Conservation (phyloP, 2,888 invertebrate species). For the Diarsia brunnea region DNA sequence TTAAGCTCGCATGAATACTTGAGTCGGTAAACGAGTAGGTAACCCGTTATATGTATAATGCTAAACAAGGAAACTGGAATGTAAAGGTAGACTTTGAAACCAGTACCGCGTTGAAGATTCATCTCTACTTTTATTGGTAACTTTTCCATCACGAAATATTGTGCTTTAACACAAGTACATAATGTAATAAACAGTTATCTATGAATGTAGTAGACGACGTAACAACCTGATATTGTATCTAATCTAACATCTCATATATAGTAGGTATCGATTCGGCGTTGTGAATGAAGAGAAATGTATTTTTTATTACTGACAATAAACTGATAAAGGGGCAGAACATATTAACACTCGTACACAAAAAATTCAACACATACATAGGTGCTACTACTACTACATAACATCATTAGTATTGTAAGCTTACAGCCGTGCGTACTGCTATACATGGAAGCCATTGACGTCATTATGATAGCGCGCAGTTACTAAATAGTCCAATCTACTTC, state of each 20-base stretch:
- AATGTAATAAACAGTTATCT: neutral
- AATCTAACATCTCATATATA: slow-evolving; percentile 16
- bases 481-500: neutral
- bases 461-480: slow-evolving; percentile 8
- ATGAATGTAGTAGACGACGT: neutral
- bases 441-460: slow-evolving; percentile 46
- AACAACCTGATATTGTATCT: slow-evolving; percentile 36
- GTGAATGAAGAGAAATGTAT: slow-evolving; percentile 23
- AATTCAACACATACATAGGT: neutral
- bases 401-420: slow-evolving; percentile 6
- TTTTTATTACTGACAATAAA: slow-evolving; percentile 20
- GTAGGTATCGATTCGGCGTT: slow-evolving; percentile 20
- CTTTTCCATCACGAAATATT: neutral
- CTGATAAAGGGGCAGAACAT: slow-evolving; percentile 9
- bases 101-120: neutral
- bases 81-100: neutral
- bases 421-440: slow-evolving; percentile 22
- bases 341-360: neutral
- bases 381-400: slow-evolving; percentile 1
- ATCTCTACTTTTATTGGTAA: neutral
- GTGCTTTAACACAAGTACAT: slow-evolving; percentile 10
- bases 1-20: neutral
- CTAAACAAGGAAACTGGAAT: slow-evolving; percentile 7
- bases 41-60: slow-evolving; percentile 15
- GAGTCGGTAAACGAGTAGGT: slow-evolving; percentile 1